These are phyloP conservation scores for Epirrita christyi DNA, from an alignment of 2,888 invertebrate genomes.

Conservation along the genomic window DNA sequence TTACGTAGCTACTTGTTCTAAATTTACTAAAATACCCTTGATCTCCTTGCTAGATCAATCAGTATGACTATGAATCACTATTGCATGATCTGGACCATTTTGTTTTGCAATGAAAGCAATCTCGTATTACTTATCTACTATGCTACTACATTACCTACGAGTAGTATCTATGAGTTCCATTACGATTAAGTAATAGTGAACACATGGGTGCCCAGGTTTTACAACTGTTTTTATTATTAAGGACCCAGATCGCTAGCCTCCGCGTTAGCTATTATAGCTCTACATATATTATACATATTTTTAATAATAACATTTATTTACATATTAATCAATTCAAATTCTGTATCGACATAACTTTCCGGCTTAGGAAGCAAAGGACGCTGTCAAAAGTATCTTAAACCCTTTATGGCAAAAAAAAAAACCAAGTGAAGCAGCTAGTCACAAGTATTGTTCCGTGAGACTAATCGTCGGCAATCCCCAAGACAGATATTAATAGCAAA, in stretches of 20 bases:
- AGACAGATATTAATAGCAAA: constrained; percentile 29
- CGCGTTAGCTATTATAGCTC: too few relatives aligned
- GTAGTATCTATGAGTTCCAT: constrained; percentile 6
- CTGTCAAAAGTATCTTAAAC: too few relatives aligned
- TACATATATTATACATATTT: too few relatives aligned
- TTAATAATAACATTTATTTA: too few relatives aligned
- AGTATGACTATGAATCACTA: constrained; percentile 17
- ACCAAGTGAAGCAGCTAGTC: too few relatives aligned
- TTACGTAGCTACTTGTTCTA: neutral
- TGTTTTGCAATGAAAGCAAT: constrained; percentile 31
- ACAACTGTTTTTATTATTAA: too few relatives aligned
- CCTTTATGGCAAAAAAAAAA: too few relatives aligned
- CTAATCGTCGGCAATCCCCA: constrained; percentile 18
- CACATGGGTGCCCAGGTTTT: too few relatives aligned
- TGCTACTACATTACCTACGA: constrained; percentile 13
- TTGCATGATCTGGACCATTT: constrained; percentile 25
- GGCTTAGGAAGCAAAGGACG: too few relatives aligned
- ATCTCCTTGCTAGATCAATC: constrained; percentile 6
- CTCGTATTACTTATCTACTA: constrained; percentile 19
- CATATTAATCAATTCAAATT: too few relatives aligned
- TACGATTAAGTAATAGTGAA: neutral
- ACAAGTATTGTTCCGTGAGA: constrained; percentile 7
- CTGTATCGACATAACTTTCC: too few relatives aligned
- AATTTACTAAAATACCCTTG: neutral
- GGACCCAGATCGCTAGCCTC: too few relatives aligned